phyloP scores from a whole-genome alignment of 2,113 vertebrate species.

The Pseudopipra pipra region DNA sequence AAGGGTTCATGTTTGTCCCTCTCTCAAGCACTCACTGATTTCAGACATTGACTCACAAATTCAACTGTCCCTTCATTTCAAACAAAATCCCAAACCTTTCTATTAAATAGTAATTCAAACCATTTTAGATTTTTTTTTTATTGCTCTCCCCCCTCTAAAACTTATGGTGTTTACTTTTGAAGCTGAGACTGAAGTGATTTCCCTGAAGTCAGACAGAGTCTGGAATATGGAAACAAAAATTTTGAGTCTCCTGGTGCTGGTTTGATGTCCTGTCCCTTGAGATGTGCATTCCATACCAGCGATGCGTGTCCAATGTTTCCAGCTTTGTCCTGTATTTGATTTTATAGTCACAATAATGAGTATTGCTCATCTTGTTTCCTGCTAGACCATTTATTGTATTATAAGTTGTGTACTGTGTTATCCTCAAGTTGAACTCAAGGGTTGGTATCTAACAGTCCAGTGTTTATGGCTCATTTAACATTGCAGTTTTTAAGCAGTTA shows the following conservation, averaged over 20 bases:
- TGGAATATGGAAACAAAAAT: background rate
- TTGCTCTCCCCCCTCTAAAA: fast-evolving
- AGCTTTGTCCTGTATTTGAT: background rate
- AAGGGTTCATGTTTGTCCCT: background rate
- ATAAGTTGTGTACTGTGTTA: background rate
- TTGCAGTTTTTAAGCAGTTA: background rate
- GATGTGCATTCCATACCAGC: background rate
- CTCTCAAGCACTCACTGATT: fast-evolving
- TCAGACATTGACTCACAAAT: background rate
- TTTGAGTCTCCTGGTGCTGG: background rate
- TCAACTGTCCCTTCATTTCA: background rate
- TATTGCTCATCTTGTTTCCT: background rate
- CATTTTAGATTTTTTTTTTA: background rate
- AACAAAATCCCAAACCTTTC: background rate
- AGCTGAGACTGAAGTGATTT: background rate
- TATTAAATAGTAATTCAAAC: background rate
- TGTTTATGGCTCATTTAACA: background rate
- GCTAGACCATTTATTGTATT: background rate
- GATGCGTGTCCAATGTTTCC: background rate
- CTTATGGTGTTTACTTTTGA: background rate
- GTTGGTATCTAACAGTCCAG: background rate
- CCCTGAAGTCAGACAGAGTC: background rate
- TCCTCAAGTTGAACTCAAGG: background rate
- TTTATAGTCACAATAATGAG: background rate
- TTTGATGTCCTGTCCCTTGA: background rate